Evolutionary conservation across 1,140 invertebrate genomes (phyloP).

Genomic region (Aphelenchoides avenae): DNA sequence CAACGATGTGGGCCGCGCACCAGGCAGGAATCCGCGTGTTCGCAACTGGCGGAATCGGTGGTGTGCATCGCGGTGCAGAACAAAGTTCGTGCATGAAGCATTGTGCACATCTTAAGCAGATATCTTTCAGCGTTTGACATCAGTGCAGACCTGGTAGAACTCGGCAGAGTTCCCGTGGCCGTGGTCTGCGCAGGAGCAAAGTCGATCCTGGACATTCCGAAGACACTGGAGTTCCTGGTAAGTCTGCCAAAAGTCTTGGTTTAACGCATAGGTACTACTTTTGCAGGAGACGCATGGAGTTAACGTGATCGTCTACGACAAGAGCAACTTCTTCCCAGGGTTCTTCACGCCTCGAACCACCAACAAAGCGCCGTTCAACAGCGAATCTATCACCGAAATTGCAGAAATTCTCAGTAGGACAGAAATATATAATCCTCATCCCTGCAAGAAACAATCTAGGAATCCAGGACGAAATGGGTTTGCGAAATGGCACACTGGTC

Average conservation of each 20-base stretch:
- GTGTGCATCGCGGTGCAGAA: slow-evolving; percentile 84
- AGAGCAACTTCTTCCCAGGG: slow-evolving; percentile 70
- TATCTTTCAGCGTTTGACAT: slow-evolving; percentile 71
- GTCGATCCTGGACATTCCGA: slow-evolving; percentile 89
- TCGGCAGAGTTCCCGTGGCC: slow-evolving; percentile 77
- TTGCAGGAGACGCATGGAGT: slow-evolving; percentile 85
- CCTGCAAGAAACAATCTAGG: not conserved
- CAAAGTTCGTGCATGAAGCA: slow-evolving; percentile 61
- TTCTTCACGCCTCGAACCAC: slow-evolving; percentile 78
- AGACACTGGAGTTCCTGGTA: slow-evolving; percentile 85
- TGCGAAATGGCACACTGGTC: slow-evolving; percentile 77
- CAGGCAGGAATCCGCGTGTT: slow-evolving; percentile 79
- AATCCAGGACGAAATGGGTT: slow-evolving; percentile 37
- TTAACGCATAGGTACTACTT: slow-evolving; percentile 9
- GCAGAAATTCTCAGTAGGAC: slow-evolving; percentile 65
- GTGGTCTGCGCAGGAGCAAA: slow-evolving; percentile 93
- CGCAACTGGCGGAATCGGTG: slow-evolving; percentile 85
- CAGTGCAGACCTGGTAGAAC: slow-evolving; percentile 86
- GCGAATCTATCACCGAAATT: slow-evolving; percentile 67
- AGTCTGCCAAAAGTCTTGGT: slow-evolving; percentile 17
- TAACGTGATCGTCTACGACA: slow-evolving; percentile 74
- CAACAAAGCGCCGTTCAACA: slow-evolving; percentile 69
- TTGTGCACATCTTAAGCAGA: not conserved
- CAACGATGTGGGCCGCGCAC: slow-evolving; percentile 80
- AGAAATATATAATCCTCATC: slow-evolving; percentile 1